Conservation (phyloP, 2,113 vertebrate genomes). For the Hoplias malabaricus region DNA sequence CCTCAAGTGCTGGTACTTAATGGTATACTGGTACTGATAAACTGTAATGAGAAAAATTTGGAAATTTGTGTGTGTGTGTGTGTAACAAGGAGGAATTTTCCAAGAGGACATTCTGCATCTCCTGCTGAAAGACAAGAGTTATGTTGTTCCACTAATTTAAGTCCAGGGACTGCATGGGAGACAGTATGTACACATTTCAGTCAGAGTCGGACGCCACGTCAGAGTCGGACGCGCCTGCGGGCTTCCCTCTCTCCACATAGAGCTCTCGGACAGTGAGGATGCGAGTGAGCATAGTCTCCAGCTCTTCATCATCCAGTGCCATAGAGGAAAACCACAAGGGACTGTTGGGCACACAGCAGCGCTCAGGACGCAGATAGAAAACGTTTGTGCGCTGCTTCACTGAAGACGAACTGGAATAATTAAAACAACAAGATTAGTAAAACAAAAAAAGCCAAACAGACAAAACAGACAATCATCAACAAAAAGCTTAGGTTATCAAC, state of each 20-base stretch:
- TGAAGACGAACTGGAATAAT: conserved; percentile 81
- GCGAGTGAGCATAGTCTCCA: conserved; percentile 93
- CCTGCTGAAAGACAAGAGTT: background rate
- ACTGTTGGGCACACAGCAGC: conserved; percentile 94
- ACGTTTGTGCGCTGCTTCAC: conserved; percentile 93
- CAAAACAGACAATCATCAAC: no score
- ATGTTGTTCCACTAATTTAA: background rate
- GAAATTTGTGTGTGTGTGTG: background rate
- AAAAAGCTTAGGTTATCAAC: no score
- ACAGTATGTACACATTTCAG: background rate
- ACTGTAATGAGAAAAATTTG: no score
- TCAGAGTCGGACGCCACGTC: conserved; percentile 23
- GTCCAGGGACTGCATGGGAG: background rate
- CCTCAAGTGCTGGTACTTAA: background rate
- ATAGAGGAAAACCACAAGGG: conserved; percentile 94
- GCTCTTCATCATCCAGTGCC: conserved; percentile 84
- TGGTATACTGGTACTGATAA: no score
- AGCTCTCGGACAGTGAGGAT: conserved; percentile 93
- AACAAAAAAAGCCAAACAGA: no score
- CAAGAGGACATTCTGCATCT: background rate
- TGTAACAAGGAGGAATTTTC: background rate
- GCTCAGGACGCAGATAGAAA: conserved; percentile 95
- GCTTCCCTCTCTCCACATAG: conserved; percentile 78
- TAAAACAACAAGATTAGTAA: background rate
- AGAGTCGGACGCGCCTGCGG: background rate